phyloP scores from a whole-genome alignment of 2,888 invertebrate species.

The Clanis bilineata region DNA sequence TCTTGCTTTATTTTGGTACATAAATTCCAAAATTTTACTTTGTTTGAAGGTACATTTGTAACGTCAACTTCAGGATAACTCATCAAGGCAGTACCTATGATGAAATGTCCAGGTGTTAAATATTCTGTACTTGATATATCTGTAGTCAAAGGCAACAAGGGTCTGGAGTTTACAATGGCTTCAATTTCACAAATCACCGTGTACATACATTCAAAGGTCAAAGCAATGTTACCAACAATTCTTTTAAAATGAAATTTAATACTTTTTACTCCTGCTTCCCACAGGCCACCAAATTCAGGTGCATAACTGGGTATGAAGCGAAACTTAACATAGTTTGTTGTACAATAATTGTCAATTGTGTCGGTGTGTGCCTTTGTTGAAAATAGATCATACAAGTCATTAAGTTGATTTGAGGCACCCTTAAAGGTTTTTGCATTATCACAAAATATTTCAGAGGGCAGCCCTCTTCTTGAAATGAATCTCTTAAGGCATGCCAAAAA shows the following conservation, averaged over 20 bases:
- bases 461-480: conserved; percentile 5
- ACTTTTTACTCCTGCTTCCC: conserved; percentile 19
- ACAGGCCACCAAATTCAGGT: conserved; percentile 16
- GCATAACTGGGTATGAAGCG: conserved; percentile 15
- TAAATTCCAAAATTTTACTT: neutral
- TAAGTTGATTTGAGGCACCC: neutral
- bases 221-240: neutral
- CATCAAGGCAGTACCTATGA: neutral
- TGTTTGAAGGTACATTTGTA: conserved; percentile 13
- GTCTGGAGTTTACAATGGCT: conserved; percentile 11
- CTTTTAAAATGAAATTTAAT: conserved; percentile 20
- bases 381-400: neutral
- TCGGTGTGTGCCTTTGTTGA: neutral
- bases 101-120: conserved; percentile 23
- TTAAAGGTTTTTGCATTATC: conserved; percentile 6
- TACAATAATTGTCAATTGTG: neutral
- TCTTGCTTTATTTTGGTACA: conserved; percentile 17
- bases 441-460: neutral
- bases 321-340: neutral
- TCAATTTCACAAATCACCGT: conserved; percentile 5
- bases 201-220: conserved; percentile 17
- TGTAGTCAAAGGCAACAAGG: conserved; percentile 17
- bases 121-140: conserved; percentile 15
- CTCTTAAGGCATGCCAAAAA: conserved; percentile 18
- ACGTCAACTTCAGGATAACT: conserved; percentile 17